These are phyloP conservation scores for Dallia pectoralis DNA, from an alignment of 2,797 vertebrate genomes.

Conservation along the genomic window DNA sequence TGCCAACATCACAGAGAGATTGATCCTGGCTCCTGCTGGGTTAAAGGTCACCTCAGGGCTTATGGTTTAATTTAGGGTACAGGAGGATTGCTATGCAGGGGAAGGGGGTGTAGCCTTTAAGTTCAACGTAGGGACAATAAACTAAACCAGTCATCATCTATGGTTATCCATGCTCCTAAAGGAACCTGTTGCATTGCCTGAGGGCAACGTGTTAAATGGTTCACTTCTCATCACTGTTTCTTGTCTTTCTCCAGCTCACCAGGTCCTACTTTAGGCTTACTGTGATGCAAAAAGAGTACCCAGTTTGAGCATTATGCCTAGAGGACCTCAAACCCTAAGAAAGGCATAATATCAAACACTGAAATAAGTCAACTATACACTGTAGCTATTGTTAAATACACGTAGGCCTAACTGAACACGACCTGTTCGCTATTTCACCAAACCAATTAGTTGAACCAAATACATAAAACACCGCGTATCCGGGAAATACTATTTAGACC, in stretches of 20 bases:
- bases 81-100: slow-evolving; percentile 6
- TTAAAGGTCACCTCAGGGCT: slow-evolving; percentile 37
- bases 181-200: slow-evolving; percentile 40
- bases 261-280: slow-evolving; percentile 51
- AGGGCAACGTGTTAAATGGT: slow-evolving; percentile 55
- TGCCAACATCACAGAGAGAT: slow-evolving; percentile 2
- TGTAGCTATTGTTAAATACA: slow-evolving; percentile 39
- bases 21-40: slow-evolving; percentile 27
- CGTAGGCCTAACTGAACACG: slow-evolving; percentile 41
- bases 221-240: slow-evolving; percentile 27
- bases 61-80: slow-evolving; percentile 5
- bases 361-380: slow-evolving; percentile 34
- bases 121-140: slow-evolving; percentile 57
- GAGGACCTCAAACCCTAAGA: slow-evolving; percentile 47
- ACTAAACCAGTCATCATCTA: slow-evolving; percentile 46
- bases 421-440: slow-evolving; percentile 14
- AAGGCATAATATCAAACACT: slow-evolving; percentile 65
- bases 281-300: slow-evolving; percentile 62
- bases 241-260: slow-evolving; percentile 48
- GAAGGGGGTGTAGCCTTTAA: not conserved
- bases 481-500: not conserved
- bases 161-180: slow-evolving; percentile 9
- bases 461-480: not conserved
- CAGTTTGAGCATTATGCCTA: slow-evolving; percentile 43
- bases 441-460: not conserved